phyloP scores from a whole-genome alignment of 2,888 invertebrate genomes.

The Agonum fuliginosum region DNA sequence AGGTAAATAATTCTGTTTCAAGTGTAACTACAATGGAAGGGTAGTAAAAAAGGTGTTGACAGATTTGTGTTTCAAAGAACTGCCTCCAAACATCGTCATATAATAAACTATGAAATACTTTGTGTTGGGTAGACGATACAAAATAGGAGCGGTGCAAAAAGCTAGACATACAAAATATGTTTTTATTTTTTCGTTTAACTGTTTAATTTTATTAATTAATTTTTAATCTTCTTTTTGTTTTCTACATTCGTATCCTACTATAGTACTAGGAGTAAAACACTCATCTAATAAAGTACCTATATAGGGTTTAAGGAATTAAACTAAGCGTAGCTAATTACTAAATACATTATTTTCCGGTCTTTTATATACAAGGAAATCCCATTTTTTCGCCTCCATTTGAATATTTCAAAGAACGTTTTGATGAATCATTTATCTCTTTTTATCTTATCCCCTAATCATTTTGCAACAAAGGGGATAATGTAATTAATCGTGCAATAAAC shows the following conservation, averaged over 20 bases:
- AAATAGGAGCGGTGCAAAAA: slow-evolving; percentile 41
- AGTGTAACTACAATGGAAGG: background rate
- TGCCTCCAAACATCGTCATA: background rate
- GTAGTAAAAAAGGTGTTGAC: background rate
- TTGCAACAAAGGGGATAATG: slow-evolving; percentile 39
- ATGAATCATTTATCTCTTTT: slow-evolving; percentile 21
- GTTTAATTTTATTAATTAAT: background rate
- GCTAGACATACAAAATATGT: slow-evolving; percentile 34
- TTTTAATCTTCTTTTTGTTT: background rate
- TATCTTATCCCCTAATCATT: slow-evolving; percentile 7
- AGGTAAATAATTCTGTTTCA: no score
- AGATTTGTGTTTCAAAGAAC: slow-evolving; percentile 26
- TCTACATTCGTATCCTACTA: background rate
- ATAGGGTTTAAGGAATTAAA: background rate
- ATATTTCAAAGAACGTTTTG: slow-evolving; percentile 12
- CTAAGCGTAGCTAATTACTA: slow-evolving; percentile 1
- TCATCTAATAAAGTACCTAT: background rate
- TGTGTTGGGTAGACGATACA: slow-evolving; percentile 28
- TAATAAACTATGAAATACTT: slow-evolving; percentile 8
- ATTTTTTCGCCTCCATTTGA: background rate
- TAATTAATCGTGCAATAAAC: slow-evolving; percentile 34
- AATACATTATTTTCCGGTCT: background rate
- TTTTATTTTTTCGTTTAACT: background rate
- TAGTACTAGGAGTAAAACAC: background rate
- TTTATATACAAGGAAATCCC: no score